phyloP scores from a whole-genome alignment of 2,888 invertebrate genomes.

The Dichetophora obliterata region DNA sequence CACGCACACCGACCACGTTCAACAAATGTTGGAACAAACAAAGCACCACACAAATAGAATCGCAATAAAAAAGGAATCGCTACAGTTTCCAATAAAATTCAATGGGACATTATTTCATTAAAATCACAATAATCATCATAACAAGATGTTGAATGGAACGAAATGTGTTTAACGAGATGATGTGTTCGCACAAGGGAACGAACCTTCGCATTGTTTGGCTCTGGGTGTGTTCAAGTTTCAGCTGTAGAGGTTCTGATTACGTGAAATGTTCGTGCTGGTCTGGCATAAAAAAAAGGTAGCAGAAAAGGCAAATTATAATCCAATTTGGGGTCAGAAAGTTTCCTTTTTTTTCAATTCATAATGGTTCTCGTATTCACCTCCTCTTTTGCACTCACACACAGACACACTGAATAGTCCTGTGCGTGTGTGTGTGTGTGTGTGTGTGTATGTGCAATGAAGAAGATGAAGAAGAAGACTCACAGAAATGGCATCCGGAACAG shows the following conservation, averaged over 20 bases:
- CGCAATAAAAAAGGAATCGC: constrained; percentile 23
- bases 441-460: not conserved
- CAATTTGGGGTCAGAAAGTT: constrained; percentile 53
- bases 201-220: constrained; percentile 23
- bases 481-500: constrained; percentile 18
- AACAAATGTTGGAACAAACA: constrained; percentile 16
- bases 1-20: not conserved
- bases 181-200: constrained; percentile 33
- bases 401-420: not conserved
- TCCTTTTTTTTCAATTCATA: constrained; percentile 34
- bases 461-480: not conserved
- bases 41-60: not conserved
- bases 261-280: constrained; percentile 5
- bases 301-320: constrained; percentile 51
- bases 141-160: constrained; percentile 32
- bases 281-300: constrained; percentile 11
- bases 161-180: constrained; percentile 37
- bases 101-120: constrained; percentile 62
- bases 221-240: constrained; percentile 33
- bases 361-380: not conserved
- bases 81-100: constrained; percentile 40
- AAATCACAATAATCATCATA: constrained; percentile 36
- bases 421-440: not conserved
- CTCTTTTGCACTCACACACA: not conserved
- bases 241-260: constrained; percentile 24